phyloP scores from a whole-genome alignment of 2,888 invertebrate genomes.

The Parasteatoda lunata region DNA sequence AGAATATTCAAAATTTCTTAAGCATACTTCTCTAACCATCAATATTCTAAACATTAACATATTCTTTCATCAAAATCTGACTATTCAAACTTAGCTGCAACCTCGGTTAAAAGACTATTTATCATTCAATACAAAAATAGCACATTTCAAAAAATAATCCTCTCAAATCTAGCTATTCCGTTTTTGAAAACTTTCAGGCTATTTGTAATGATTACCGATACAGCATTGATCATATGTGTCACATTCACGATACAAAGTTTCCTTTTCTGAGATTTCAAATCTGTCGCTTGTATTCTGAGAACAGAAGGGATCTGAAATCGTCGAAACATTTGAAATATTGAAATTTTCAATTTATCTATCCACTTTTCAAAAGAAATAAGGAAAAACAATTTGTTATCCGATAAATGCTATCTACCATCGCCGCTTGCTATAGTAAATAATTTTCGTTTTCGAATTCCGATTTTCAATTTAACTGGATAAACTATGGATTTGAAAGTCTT shows the following conservation, averaged over 20 bases:
- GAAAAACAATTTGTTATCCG: too few species aligned
- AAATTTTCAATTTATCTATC: neutral
- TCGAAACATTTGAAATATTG: conserved; percentile 1
- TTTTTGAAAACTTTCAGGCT: neutral
- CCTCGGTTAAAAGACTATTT: neutral
- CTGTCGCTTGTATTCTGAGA: neutral
- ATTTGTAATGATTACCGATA: neutral
- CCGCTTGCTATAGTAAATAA: too few species aligned
- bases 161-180: neutral
- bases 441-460: too few species aligned
- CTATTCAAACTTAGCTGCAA: too few species aligned
- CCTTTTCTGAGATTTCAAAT: neutral
- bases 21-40: too few species aligned
- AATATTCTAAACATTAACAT: too few species aligned
- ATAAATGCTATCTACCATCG: too few species aligned
- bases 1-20: too few species aligned
- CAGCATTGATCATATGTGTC: neutral
- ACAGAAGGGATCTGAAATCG: neutral
- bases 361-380: too few species aligned
- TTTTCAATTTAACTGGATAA: too few species aligned
- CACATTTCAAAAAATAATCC: neutral
- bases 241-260: neutral
- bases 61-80: too few species aligned
- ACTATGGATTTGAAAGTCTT: too few species aligned
- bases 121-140: neutral